A percentile compares a stretch with the other conserved stretches of the same genome.
Conservation (phyloP, 2,113 vertebrate genomes). For the Acrocephalus kingi region DNA sequence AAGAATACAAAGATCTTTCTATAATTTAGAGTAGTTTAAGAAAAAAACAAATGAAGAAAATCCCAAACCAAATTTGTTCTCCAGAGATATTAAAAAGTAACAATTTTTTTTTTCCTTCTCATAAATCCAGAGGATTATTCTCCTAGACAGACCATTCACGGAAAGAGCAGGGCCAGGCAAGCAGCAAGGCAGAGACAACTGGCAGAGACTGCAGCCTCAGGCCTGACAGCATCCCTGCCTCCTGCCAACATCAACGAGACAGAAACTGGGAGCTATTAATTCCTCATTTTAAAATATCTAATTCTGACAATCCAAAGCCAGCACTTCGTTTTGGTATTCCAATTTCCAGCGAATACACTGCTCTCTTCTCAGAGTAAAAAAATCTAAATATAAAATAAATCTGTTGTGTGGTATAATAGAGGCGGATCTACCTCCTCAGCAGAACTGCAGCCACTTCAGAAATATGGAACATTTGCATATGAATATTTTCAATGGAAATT, state of each 20-base stretch:
- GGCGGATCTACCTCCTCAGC: conserved; percentile 23
- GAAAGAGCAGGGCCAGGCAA: background rate
- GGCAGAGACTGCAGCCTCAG: background rate
- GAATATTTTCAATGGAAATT: conserved; percentile 29
- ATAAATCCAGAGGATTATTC: background rate
- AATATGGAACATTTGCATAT: conserved; percentile 13
- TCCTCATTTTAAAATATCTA: background rate
- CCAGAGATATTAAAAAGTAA: background rate
- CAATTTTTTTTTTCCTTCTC: background rate
- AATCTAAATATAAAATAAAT: conserved; percentile 21
- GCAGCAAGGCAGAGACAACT: background rate
- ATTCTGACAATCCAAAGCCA: background rate
- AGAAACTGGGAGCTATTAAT: background rate
- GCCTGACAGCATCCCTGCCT: background rate
- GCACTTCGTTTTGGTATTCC: background rate
- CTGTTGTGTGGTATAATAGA: background rate
- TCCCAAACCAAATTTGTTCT: background rate
- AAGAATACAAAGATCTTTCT: background rate
- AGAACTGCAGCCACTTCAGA: conserved; percentile 9
- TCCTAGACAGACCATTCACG: background rate
- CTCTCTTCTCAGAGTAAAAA: conserved; percentile 15
- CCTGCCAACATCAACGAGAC: background rate
- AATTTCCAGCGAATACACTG: background rate
- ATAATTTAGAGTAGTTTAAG: background rate
- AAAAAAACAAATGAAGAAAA: background rate